Percentiles rank a stretch among this genome's conserved stretches.
Evolutionary conservation across 2,797 vertebrate species (phyloP).

Genomic region (Ptychadena robeensis): DNA sequence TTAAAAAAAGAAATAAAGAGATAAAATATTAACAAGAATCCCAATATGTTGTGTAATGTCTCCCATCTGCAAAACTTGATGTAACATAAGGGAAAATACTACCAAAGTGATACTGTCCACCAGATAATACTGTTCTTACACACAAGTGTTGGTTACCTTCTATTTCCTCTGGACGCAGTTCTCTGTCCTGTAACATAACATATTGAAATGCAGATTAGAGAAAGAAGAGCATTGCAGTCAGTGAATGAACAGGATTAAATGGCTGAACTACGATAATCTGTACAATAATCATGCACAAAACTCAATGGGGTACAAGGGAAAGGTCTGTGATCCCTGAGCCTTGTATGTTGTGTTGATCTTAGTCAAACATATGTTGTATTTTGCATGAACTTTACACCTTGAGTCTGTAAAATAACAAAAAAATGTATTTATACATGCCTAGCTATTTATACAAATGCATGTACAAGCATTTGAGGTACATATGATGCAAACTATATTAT

Average conservation of each 20-base stretch:
- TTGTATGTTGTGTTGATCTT: background rate
- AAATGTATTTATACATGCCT: background rate
- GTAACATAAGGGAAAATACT: too few relatives aligned
- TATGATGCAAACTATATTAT: background rate
- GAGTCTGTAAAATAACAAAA: too few relatives aligned
- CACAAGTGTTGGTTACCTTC: constrained; percentile 82
- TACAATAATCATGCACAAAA: constrained; percentile 45
- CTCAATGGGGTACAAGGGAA: constrained; percentile 5
- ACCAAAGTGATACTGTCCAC: background rate
- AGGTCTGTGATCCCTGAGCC: constrained; percentile 27
- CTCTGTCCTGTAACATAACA: constrained; percentile 77
- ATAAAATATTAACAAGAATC: too few relatives aligned
- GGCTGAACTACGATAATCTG: constrained; percentile 49
- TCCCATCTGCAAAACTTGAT: too few relatives aligned
- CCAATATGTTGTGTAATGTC: too few relatives aligned
- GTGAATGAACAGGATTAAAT: constrained; percentile 53
- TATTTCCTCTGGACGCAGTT: constrained; percentile 93
- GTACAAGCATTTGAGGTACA: background rate
- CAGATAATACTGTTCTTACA: background rate
- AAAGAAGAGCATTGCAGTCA: constrained; percentile 34
- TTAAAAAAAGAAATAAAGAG: too few relatives aligned
- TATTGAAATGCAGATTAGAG: constrained; percentile 52
- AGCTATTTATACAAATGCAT: background rate
- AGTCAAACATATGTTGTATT: constrained; percentile 4
- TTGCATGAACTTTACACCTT: background rate